Evolutionary conservation across 2,888 invertebrate species (phyloP).

Genomic region (Lithophane socia): DNA sequence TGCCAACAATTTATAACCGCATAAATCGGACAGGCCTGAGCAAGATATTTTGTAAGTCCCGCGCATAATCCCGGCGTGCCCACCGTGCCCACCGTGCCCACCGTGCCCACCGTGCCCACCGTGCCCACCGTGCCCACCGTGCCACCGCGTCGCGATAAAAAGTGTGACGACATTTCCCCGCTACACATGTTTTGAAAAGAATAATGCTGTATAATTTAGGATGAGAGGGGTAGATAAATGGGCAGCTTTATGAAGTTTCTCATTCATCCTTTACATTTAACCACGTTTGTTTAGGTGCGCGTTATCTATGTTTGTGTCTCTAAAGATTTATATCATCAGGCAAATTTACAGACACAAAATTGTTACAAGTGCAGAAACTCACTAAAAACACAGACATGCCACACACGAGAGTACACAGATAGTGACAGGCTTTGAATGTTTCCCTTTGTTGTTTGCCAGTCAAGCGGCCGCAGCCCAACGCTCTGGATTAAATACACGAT

Average conservation of each 20-base stretch:
- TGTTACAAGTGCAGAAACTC: slow-evolving; percentile 7
- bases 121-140: slow-evolving; percentile 57
- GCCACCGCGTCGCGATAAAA: slow-evolving; percentile 68
- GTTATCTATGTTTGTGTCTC: slow-evolving; percentile 27
- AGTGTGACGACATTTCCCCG: slow-evolving; percentile 70
- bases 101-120: too few relatives aligned
- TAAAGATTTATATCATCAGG: slow-evolving; percentile 23
- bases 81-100: too few relatives aligned
- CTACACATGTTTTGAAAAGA: slow-evolving; percentile 70
- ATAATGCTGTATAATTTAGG: slow-evolving; percentile 73
- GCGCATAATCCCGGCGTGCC: slow-evolving; percentile 67
- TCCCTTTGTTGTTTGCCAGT: slow-evolving; percentile 57
- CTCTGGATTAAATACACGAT: slow-evolving; percentile 40
- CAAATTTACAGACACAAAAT: slow-evolving; percentile 19
- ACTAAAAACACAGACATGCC: slow-evolving; percentile 25
- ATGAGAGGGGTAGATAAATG: slow-evolving; percentile 71
- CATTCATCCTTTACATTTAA: slow-evolving; percentile 60
- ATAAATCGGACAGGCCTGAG: slow-evolving; percentile 74
- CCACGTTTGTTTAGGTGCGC: slow-evolving; percentile 70
- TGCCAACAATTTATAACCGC: slow-evolving; percentile 78
- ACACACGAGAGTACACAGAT: slow-evolving; percentile 32
- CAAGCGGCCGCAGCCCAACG: slow-evolving; percentile 37
- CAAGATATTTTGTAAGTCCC: slow-evolving; percentile 74
- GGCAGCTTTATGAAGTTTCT: slow-evolving; percentile 64
- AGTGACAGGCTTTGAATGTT: slow-evolving; percentile 50